Percentiles rank a stretch among this genome's conserved stretches.
Evolutionary conservation across 2,888 invertebrate species (phyloP).

Genomic region (Thyatira batis): DNA sequence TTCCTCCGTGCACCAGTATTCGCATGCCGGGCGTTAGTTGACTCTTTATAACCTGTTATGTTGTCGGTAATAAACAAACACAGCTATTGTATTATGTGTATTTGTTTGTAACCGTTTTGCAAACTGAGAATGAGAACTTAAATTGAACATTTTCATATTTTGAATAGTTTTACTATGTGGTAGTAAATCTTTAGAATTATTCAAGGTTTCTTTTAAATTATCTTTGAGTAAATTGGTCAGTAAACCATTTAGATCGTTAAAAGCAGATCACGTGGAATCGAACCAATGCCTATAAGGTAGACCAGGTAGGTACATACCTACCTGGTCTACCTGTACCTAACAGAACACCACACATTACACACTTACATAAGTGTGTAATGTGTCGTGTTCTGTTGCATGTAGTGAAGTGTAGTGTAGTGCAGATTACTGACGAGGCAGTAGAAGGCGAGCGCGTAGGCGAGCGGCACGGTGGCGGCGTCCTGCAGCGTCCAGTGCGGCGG

Average conservation of each 20-base stretch:
- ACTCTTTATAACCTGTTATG: not conserved
- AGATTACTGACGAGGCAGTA: conserved; percentile 49
- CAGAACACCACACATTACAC: not conserved
- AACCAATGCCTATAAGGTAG: no score
- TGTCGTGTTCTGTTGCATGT: not conserved
- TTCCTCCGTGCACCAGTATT: conserved; percentile 39
- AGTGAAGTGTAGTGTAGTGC: not conserved
- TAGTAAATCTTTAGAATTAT: no score
- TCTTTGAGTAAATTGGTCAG: no score
- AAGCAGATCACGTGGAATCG: no score
- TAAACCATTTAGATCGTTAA: no score
- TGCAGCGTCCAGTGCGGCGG: conserved; percentile 86
- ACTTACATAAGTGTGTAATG: not conserved
- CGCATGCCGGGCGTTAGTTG: not conserved
- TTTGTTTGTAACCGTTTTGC: no score
- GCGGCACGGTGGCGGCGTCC: conserved; percentile 88
- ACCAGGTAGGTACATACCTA: no score
- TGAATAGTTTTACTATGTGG: no score
- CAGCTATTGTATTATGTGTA: not conserved
- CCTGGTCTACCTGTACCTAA: no score
- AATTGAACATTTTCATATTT: no score
- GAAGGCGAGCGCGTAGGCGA: conserved; percentile 84
- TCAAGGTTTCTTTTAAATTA: no score
- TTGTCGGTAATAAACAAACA: not conserved
- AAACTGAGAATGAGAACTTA: no score